phyloP scores from a whole-genome alignment of 2,888 invertebrate species.

The Cybosia mesomella region DNA sequence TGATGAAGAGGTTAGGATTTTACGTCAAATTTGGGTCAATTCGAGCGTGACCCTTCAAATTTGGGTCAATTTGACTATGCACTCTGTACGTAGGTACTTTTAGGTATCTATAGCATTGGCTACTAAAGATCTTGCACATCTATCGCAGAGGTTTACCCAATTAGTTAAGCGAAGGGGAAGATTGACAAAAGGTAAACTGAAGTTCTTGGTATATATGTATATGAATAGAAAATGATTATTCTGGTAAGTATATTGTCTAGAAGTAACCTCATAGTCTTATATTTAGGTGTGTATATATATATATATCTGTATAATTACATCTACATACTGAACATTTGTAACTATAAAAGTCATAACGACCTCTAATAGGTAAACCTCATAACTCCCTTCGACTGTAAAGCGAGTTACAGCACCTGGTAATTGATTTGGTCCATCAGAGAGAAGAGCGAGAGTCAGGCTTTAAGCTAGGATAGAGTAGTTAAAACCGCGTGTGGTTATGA shows the following conservation, averaged over 20 bases:
- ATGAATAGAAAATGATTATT: not conserved
- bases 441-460: too few relatives aligned
- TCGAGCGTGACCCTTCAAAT: not conserved
- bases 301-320: conserved; percentile 5
- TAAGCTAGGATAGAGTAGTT: not conserved
- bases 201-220: not conserved
- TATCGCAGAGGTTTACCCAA: not conserved
- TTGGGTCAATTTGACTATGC: not conserved
- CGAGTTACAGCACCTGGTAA: too few relatives aligned
- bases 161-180: not conserved
- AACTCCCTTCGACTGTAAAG: not conserved
- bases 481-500: too few relatives aligned
- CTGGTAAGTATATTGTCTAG: not conserved
- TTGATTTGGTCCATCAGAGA: not conserved
- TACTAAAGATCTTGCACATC: not conserved
- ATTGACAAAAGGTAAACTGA: not conserved
- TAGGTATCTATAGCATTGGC: not conserved
- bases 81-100: not conserved
- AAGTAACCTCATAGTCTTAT: conserved; percentile 2
- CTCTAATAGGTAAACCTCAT: not conserved
- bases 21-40: not conserved
- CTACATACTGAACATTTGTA: conserved; percentile 1
- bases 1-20: not conserved
- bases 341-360: not conserved
- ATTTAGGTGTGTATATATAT: not conserved